phyloP scores from a whole-genome alignment of 1,140 invertebrate genomes.

The Sogatella furcifera region DNA sequence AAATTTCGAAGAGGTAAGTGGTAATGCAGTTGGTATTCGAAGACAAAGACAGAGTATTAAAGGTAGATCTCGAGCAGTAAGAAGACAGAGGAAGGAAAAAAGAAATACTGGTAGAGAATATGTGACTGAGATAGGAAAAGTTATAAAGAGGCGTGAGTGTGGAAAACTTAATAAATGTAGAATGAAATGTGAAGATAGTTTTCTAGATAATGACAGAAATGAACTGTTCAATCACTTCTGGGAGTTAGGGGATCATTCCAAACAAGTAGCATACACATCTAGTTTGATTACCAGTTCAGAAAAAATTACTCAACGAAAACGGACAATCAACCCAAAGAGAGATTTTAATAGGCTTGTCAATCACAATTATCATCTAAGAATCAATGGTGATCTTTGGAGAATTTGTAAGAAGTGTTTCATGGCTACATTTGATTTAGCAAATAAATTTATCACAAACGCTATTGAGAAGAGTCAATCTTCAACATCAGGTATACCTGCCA shows the following conservation, averaged over 20 bases:
- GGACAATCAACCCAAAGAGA: neutral
- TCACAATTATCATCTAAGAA: neutral
- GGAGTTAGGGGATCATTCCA: neutral
- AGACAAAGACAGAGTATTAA: too few species aligned
- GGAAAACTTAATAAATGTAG: constrained; percentile 1
- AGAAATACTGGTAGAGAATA: constrained; percentile 1
- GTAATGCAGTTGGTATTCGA: too few species aligned
- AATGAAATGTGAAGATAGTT: constrained; percentile 5
- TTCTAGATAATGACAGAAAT: neutral
- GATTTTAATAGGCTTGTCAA: neutral
- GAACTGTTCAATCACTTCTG: constrained; percentile 2
- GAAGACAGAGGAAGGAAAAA: constrained; percentile 4
- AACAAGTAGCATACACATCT: neutral
- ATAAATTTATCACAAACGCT: neutral
- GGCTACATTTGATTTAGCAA: constrained; percentile 1
- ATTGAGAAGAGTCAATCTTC: constrained; percentile 1
- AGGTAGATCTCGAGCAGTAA: neutral
- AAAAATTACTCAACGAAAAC: neutral
- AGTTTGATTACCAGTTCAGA: neutral
- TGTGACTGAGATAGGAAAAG: constrained; percentile 3
- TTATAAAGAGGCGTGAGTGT: neutral
- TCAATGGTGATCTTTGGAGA: neutral
- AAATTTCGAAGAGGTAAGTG: too few species aligned
- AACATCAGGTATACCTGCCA: neutral
- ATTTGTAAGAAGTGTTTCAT: constrained; percentile 8